phyloP scores from a whole-genome alignment of 2,113 vertebrate genomes.

The Apodemus sylvaticus region DNA sequence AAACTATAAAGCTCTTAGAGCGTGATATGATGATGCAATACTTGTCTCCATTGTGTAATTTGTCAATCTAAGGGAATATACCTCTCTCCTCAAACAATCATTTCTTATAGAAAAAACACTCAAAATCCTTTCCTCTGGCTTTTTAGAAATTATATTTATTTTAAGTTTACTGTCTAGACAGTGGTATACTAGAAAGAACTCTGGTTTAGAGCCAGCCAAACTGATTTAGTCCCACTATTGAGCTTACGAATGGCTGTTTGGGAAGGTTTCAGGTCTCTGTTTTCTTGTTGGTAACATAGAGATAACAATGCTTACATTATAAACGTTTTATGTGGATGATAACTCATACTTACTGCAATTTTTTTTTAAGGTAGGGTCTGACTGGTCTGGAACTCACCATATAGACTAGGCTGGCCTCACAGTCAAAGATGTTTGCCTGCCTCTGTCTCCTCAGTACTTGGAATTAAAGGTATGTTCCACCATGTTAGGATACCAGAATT shows the following conservation, averaged over 20 bases:
- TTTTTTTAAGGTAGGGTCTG: neutral
- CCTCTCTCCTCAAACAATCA: neutral
- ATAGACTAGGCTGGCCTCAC: neutral
- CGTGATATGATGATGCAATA: neutral
- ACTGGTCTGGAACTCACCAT: neutral
- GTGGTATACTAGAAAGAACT: neutral
- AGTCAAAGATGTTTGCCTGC: neutral
- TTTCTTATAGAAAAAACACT: neutral
- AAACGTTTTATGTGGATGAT: slow-evolving; percentile 4
- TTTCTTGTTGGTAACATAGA: slow-evolving; percentile 34
- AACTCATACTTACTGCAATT: neutral
- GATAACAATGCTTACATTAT: neutral
- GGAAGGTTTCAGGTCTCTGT: slow-evolving; percentile 14
- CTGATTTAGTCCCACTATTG: slow-evolving; percentile 15
- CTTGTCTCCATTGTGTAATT: neutral
- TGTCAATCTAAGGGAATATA: neutral
- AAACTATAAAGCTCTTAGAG: neutral
- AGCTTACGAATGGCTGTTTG: slow-evolving; percentile 16
- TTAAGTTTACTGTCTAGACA: neutral
- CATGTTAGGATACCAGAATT: neutral
- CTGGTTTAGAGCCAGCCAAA: slow-evolving; percentile 14
- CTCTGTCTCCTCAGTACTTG: neutral
- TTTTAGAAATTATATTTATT: neutral
- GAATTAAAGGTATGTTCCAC: neutral
- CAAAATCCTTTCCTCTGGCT: neutral